Conservation (phyloP, 2,888 invertebrate genomes). For the Thelaira solivaga region DNA sequence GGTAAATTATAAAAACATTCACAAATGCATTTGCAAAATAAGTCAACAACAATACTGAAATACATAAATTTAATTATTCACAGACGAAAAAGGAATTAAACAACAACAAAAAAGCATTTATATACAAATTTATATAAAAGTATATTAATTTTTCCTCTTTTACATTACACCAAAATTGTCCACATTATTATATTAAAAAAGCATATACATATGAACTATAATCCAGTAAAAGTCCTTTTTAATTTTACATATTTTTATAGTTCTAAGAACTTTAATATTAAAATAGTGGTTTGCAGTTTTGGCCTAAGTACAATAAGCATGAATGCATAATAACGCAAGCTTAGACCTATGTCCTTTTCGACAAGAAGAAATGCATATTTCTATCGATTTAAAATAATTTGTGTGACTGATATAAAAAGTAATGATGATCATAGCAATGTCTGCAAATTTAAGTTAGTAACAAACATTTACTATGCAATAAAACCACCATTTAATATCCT, state of each 20-base stretch:
- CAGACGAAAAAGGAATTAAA: slow-evolving; percentile 6
- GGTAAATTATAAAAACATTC: slow-evolving; percentile 77
- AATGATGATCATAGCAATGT: too few species aligned
- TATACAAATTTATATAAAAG: slow-evolving; percentile 44
- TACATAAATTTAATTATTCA: slow-evolving; percentile 14
- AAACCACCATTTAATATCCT: background rate
- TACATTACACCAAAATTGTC: background rate
- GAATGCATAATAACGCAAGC: too few species aligned
- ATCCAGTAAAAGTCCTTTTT: too few species aligned
- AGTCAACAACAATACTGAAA: background rate
- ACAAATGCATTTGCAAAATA: background rate
- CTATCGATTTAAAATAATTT: too few species aligned
- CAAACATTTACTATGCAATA: background rate
- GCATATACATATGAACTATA: background rate
- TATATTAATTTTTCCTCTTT: slow-evolving; percentile 22
- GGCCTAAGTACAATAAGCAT: too few species aligned
- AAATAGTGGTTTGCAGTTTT: too few species aligned
- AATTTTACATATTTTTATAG: slow-evolving; percentile 18
- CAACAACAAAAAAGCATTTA: slow-evolving; percentile 55
- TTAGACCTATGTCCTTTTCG: too few species aligned
- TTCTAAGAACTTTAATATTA: slow-evolving; percentile 34
- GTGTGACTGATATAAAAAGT: too few species aligned
- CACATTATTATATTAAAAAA: background rate
- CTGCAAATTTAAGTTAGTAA: too few species aligned
- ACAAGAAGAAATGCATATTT: too few species aligned